Base-by-base conservation (phyloP, 2,888 invertebrate species). In the Conistra vaccinii region DNA sequence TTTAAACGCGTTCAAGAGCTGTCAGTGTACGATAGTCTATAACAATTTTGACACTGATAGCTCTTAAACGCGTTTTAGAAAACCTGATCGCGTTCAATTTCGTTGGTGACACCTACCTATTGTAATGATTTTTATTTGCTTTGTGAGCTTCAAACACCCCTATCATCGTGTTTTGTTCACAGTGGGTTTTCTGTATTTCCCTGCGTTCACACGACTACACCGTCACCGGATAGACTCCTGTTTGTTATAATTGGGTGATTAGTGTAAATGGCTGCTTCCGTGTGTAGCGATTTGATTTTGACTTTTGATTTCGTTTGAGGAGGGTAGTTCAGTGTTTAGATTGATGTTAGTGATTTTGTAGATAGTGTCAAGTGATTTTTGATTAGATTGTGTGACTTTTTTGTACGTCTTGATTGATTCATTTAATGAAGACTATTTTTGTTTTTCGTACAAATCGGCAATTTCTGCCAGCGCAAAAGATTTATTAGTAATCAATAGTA, bases 171-270 rank as follows among this genome's bases (percentile, higher is more conserved):
- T 61, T 65, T 66, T 35, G 84, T 29, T 14, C 45, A 10, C 17
- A 61, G 12, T 85, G 17, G 73, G 5, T 61, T 39, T 83, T 73
- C 84, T 83, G 86, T 35, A 14, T 17, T 10, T 14, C 7, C 5
- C 32, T 53, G n/a, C 0, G n/a, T 51, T 29, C 23, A 32, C 67
- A 53, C 45, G 35, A 45, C 53, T 17, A 26, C 65, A 78, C 63
- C 83, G 83, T 71, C 63, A 85, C 86, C 86, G 83, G 83, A 83
- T 85, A 85, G 86, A 68, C 86, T 83, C 78, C 83, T 78, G 78
- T 81, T 66, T 66, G 72, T 85, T 70, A 73, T 83, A 83, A 83
- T 83, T 83, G 82, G 85, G 78, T 85, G 65, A 83, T 83, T 83
- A 85, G 72, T 83, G 78, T 85, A 83, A 83, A 70, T 77, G 72